Evolutionary conservation across 2,888 invertebrate genomes (phyloP).

Genomic region (Rhagium mordax): DNA sequence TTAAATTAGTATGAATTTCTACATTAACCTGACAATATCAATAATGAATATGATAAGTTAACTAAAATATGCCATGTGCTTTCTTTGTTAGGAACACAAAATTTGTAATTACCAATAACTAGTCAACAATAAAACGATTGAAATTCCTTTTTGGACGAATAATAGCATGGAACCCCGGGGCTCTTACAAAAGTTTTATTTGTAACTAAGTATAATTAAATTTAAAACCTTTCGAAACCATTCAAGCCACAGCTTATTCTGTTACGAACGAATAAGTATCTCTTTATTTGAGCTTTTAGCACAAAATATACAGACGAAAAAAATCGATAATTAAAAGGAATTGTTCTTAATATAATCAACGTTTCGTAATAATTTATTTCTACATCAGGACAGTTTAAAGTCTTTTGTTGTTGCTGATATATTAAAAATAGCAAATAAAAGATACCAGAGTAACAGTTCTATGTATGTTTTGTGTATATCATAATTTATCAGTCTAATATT

Average conservation of each 20-base stretch:
- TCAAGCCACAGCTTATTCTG: slow-evolving; percentile 48
- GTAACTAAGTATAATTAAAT: slow-evolving; percentile 43
- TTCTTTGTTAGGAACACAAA: background rate
- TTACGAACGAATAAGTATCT: slow-evolving; percentile 51
- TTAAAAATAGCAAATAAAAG: too few relatives aligned
- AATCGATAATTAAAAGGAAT: too few relatives aligned
- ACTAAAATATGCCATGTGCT: background rate
- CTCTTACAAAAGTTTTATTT: slow-evolving; percentile 46
- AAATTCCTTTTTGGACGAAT: slow-evolving; percentile 27
- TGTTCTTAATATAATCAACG: too few relatives aligned
- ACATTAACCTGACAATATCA: background rate
- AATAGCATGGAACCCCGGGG: slow-evolving; percentile 13
- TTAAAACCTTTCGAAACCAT: slow-evolving; percentile 41
- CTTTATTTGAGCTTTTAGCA: slow-evolving; percentile 54
- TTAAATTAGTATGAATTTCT: background rate
- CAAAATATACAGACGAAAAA: too few relatives aligned
- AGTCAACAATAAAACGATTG: slow-evolving; percentile 27
- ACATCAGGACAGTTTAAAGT: too few relatives aligned
- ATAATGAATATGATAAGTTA: background rate
- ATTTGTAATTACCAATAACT: slow-evolving; percentile 20
- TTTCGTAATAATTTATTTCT: too few relatives aligned
- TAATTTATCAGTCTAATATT: too few relatives aligned
- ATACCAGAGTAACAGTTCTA: too few relatives aligned
- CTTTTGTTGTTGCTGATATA: too few relatives aligned
- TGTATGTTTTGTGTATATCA: too few relatives aligned